These are phyloP conservation scores for Sylvilagus bachmani DNA, from an alignment of 2,113 vertebrate genomes.

Conservation along the genomic window DNA sequence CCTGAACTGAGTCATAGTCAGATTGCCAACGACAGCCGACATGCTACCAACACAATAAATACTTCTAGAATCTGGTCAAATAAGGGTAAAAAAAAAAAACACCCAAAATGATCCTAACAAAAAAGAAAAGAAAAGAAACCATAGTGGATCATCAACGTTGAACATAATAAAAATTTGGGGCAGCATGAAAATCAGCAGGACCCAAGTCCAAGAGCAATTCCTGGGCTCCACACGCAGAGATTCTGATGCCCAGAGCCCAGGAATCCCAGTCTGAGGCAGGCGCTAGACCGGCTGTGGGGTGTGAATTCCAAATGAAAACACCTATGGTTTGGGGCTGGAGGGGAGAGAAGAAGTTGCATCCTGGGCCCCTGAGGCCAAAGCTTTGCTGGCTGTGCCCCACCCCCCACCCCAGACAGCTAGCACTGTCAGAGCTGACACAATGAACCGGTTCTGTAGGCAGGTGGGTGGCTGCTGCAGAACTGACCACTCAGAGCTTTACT, in stretches of 20 bases:
- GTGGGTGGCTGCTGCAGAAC: background rate
- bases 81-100: background rate
- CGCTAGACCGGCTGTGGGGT: background rate
- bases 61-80: background rate
- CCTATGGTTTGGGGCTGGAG: background rate
- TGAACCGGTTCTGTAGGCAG: background rate
- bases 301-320: background rate
- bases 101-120: background rate
- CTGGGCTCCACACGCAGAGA: too few species aligned
- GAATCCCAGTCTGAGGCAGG: background rate
- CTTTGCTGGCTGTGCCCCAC: too few species aligned
- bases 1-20: background rate
- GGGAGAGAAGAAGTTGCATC: background rate
- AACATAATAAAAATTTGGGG: conserved; percentile 6
- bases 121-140: background rate
- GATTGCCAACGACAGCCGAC: background rate
- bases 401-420: background rate
- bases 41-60: background rate
- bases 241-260: background rate
- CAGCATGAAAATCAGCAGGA: background rate
- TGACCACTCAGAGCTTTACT: background rate
- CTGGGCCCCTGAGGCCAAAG: background rate
- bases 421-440: background rate
- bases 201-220: background rate
- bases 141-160: conserved; percentile 8